Evolutionary conservation across 2,888 invertebrate species (phyloP), one percentile per base, ranked within the genome.

Genomic region (Panorpa germanica): DNA sequence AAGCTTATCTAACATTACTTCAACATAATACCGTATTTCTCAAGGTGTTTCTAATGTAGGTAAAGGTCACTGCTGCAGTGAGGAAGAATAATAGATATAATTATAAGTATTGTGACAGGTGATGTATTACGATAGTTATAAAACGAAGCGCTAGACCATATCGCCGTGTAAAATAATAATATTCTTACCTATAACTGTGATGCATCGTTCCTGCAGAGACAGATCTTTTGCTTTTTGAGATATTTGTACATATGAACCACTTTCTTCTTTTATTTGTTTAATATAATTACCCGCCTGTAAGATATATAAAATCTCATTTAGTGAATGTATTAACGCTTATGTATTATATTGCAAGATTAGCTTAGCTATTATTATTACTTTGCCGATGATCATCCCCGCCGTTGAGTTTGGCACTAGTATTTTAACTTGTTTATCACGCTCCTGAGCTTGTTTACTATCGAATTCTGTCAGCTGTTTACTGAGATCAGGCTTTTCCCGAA

Each of bases 301-400:
- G n/a, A n/a, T n/a, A n/a, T n/a, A n/a, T n/a, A n/a, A n/a, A n/a
- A n/a, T n/a, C n/a, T n/a, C n/a, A n/a, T n/a, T n/a, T n/a, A n/a
- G n/a, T n/a, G n/a, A n/a, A n/a, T n/a, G n/a, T n/a, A n/a, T n/a
- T n/a, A n/a, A n/a, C n/a, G n/a, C n/a, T n/a, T n/a, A n/a, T n/a
- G n/a, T n/a, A n/a, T n/a, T n/a, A n/a, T n/a, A n/a, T n/a, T n/a
- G n/a, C n/a, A n/a, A n/a, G n/a, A n/a, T n/a, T n/a, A n/a, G n/a
- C n/a, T n/a, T n/a, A n/a, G n/a, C n/a, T n/a, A n/a, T n/a, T n/a
- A n/a, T n/a, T n/a, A n/a, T n/a, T n/a, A n/a, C n/a, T 57, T 93
- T 93, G 46, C 91, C 91, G 50, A 93, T 93, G 43, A 93, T 90
- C 91, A 93, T 91, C 45, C 91, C 91, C 35, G 91, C 91, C 25